phyloP scores from a whole-genome alignment of 2,888 invertebrate species.

The Chelonus formosanus region DNA sequence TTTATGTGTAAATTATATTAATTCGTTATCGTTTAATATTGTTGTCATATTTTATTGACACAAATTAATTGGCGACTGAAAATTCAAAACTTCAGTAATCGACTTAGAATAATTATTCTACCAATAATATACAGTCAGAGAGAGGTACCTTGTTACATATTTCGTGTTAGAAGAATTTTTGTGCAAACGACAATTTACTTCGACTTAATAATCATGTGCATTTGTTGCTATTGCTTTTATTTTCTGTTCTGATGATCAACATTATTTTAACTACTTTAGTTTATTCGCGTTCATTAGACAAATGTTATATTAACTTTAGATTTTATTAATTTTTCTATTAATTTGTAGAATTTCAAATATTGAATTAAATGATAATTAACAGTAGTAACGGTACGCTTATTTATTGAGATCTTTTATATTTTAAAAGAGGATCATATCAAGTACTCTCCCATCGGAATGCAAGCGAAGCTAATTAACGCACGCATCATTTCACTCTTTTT shows the following conservation, averaged over 20 bases:
- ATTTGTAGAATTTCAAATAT: no score
- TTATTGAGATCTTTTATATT: constrained; percentile 23
- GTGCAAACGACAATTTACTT: constrained; percentile 47
- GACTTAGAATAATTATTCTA: constrained; percentile 17
- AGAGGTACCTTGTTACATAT: constrained; percentile 42
- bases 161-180: constrained; percentile 37
- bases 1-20: background rate
- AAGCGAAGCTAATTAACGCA: constrained; percentile 43
- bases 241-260: no score
- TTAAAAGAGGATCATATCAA: constrained; percentile 36
- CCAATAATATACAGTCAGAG: constrained; percentile 33
- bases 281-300: no score
- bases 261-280: no score
- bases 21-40: no score
- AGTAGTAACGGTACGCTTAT: constrained; percentile 7
- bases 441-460: constrained; percentile 45
- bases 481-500: constrained; percentile 35
- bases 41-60: no score
- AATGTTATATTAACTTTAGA: no score
- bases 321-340: no score
- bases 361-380: background rate
- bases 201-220: constrained; percentile 23
- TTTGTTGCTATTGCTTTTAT: no score
- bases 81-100: constrained; percentile 3
- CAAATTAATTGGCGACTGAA: constrained; percentile 1